Base-by-base conservation (phyloP, 2,888 invertebrate species). In the Gastrophysa polygoni region DNA sequence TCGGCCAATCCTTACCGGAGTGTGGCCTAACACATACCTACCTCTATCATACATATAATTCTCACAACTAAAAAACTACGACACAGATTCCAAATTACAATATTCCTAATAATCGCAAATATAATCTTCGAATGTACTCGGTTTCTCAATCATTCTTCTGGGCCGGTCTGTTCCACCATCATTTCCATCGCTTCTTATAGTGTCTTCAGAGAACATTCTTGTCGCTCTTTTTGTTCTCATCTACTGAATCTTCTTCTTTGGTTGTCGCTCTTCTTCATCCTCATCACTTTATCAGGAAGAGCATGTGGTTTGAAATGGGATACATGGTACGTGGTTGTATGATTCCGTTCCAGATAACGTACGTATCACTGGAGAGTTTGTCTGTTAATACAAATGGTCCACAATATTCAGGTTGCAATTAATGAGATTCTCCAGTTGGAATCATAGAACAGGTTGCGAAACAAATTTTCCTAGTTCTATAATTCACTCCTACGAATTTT, bases 381-480 rank as follows among this genome's bases (percentile, higher is more conserved):
- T 43, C 34, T 10, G 48, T 28, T 14, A 60, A 14, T 1, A 38
- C 28, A 2, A 55, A 60, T 10, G 55, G 55, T 16, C 55, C 50
- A 21, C 20, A 14, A 34, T 56, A 60, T n/a, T 16, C 14, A 11
- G 14, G 14, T 43, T 56, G 48, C 21, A 56, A 20, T 38, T 60
- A 56, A 11, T 43, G 56, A 5, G 60, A 49, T 20, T 60, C 17
- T 16, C 60, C 60, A 14, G 60, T 56, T 16, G 11, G 10, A 1
- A 16, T 11, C 20, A 20, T 10, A 17, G 24, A 24, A 20, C 48
- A 38, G 5, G 48, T 56, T 38, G 47, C 17, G 18, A 48, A 47
- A 10, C 56, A 43, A n/a, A 49, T 56, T 34, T 60, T 50, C 8
- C 50, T 44, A 10, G 24, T 28, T 18, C 49, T 21, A 18, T 60